phyloP scores from a whole-genome alignment of 2,797 vertebrate genomes.

The Typhlichthys eigenmanni region DNA sequence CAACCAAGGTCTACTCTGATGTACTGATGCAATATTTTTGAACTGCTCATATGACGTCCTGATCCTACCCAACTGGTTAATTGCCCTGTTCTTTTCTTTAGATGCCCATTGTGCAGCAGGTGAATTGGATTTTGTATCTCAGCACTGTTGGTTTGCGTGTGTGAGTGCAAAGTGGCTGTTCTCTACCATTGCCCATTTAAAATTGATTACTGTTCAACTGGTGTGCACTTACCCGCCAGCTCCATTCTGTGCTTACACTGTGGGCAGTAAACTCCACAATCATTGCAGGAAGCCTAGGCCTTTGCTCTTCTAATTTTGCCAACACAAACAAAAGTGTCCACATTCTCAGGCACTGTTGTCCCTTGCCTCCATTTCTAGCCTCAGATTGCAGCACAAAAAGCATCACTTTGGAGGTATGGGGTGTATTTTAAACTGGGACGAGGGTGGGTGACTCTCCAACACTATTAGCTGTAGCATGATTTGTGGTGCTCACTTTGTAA shows the following conservation, averaged over 20 bases:
- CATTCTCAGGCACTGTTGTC: slow-evolving; percentile 7
- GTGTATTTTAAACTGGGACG: slow-evolving; percentile 1
- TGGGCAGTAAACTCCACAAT: slow-evolving; percentile 58
- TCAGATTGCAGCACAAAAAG: slow-evolving; percentile 1
- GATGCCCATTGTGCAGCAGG: slow-evolving; percentile 96
- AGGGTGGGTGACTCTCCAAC: slow-evolving; percentile 17
- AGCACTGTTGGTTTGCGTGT: slow-evolving; percentile 97
- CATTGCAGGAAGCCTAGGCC: slow-evolving; percentile 24
- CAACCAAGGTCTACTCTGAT: slow-evolving; percentile 69
- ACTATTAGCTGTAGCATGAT: slow-evolving; percentile 1
- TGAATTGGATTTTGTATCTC: slow-evolving; percentile 99
- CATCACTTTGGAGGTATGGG: slow-evolving; percentile 5
- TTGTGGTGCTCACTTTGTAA: slow-evolving; percentile 54
- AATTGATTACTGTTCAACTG: slow-evolving; percentile 87
- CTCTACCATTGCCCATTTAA: slow-evolving; percentile 90
- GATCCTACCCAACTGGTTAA: slow-evolving; percentile 82
- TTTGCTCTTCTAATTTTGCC: slow-evolving; percentile 19
- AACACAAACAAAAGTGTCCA: slow-evolving; percentile 5
- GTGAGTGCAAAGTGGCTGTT: slow-evolving; percentile 98
- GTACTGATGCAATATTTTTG: slow-evolving; percentile 67
- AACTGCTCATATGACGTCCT: slow-evolving; percentile 64
- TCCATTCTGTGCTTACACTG: slow-evolving; percentile 90
- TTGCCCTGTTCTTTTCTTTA: slow-evolving; percentile 98
- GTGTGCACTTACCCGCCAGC: slow-evolving; percentile 82
- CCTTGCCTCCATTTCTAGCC: slow-evolving; percentile 24